Evolutionary conservation across 92 coral and sea anemone genomes (phyloP).

Genomic region (Paragorgia papillata): DNA sequence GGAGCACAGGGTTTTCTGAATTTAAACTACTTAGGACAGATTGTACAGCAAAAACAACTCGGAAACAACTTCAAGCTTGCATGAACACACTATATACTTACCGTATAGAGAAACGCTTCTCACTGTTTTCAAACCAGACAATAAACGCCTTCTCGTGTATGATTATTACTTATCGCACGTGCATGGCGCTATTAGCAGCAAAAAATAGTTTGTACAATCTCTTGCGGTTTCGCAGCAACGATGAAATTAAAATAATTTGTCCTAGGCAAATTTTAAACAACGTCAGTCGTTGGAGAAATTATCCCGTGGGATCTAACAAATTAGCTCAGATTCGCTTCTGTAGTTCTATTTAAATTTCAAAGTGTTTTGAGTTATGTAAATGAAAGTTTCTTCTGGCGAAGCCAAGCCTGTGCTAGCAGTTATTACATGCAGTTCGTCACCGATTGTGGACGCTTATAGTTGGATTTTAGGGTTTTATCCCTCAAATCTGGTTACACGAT

Average conservation of each 20-base stretch:
- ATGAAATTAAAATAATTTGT: not conserved
- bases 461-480: not conserved
- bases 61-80: no score
- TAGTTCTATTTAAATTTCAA: slow-evolving; percentile 6
- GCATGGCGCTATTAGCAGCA: not conserved
- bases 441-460: not conserved
- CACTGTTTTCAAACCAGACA: no score
- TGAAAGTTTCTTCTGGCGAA: not conserved
- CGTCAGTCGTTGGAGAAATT: not conserved
- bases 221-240: not conserved
- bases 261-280: not conserved
- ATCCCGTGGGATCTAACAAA: not conserved
- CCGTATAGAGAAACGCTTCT: no score
- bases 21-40: no score
- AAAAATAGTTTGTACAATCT: not conserved
- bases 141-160: no score
- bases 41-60: no score
- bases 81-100: no score
- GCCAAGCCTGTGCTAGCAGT: not conserved
- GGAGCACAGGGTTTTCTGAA: no score
- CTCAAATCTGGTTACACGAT: not conserved
- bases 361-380: slow-evolving; percentile 2
- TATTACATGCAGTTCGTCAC: not conserved
- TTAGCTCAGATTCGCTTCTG: not conserved
- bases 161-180: no score